A percentile compares a stretch with the other conserved stretches of the same genome.
phyloP scores from a whole-genome alignment of 2,888 invertebrate genomes.

The Galerucella calmariensis region DNA sequence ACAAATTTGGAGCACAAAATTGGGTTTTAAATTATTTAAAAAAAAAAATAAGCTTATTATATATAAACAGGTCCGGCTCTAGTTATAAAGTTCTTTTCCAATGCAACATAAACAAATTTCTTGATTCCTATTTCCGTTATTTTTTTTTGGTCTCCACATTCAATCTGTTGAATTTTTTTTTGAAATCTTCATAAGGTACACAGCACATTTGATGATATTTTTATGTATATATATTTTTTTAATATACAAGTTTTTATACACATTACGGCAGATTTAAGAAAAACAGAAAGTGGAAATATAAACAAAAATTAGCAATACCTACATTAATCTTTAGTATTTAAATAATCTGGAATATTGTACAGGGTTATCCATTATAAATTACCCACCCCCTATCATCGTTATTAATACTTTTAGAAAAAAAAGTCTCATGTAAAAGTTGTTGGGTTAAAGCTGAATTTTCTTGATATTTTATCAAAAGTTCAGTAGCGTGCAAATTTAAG shows the following conservation, averaged over 20 bases:
- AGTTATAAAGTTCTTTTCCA: not conserved
- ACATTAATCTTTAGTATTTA: not conserved
- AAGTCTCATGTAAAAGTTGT: too few species aligned
- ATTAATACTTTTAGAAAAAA: too few species aligned
- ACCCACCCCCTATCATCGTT: too few species aligned
- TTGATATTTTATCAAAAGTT: too few species aligned
- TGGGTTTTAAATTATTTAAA: too few species aligned
- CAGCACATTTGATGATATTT: constrained; percentile 54
- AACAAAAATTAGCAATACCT: not conserved
- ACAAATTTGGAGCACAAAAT: too few species aligned
- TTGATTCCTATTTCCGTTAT: constrained; percentile 13
- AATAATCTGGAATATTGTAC: not conserved
- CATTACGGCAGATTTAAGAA: constrained; percentile 12
- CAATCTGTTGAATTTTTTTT: constrained; percentile 36
- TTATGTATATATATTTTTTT: constrained; percentile 38
- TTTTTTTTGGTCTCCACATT: constrained; percentile 23
- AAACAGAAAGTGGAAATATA: not conserved
- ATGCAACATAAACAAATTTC: not conserved
- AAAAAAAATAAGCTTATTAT: too few species aligned
- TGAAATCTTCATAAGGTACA: constrained; percentile 46
- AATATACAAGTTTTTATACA: constrained; percentile 41
- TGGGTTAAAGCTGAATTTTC: too few species aligned
- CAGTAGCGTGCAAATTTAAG: too few species aligned
- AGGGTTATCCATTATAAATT: too few species aligned
- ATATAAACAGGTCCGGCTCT: too few species aligned